Evolutionary conservation across 2,888 invertebrate genomes (phyloP), one percentile per base, ranked within the genome.

Genomic region (Drosophila subsilvestris): DNA sequence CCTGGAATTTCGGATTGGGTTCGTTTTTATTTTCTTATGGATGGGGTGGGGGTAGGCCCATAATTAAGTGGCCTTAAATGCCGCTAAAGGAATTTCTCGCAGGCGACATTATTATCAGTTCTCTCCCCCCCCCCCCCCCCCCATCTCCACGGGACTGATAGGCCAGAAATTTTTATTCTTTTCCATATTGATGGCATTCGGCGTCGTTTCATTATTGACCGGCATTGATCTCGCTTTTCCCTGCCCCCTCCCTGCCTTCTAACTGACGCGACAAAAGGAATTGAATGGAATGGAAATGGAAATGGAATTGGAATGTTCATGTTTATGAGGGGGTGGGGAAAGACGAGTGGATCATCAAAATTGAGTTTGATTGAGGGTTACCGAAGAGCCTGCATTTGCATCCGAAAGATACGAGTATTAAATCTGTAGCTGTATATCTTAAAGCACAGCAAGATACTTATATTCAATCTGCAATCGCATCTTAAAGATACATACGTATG

Each of bases 1-100:
- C 90, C 84, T 72, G 85, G 90, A 90, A 90, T 89, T 85, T 86
- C 81, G 87, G 85, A 89, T 87, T 86, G 89, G 82, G 86, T 83
- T 17, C 14, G 17, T 43, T 42, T 53, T 55, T 51, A 22, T 54
- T 56, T 12, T 56, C 22, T 45, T 56, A 1, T 10, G 45, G 10
- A 27, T 27, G 27, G 37, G 48, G 58, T 48, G 66, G 50, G 51
- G 55, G 63, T 50, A 50, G 47, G 57, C 74, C 76, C 84, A 85
- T 86, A 85, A 85, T 85, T 85, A 85, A 85, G 84, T 85, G 84
- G 83, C 80, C 84, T 71, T 79, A 83, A 86, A 82, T 86, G 85
- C 85, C 86, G 84, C 85, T 80, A 82, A 85, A 86, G 85, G 85
- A 86, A 86, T 86, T 80, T 86, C 84, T 80, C 82, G 74, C 82